A percentile compares a stretch with the other conserved stretches of the same genome.
phyloP scores from a whole-genome alignment of 2,113 vertebrate genomes.

The Hipposideros armiger region DNA sequence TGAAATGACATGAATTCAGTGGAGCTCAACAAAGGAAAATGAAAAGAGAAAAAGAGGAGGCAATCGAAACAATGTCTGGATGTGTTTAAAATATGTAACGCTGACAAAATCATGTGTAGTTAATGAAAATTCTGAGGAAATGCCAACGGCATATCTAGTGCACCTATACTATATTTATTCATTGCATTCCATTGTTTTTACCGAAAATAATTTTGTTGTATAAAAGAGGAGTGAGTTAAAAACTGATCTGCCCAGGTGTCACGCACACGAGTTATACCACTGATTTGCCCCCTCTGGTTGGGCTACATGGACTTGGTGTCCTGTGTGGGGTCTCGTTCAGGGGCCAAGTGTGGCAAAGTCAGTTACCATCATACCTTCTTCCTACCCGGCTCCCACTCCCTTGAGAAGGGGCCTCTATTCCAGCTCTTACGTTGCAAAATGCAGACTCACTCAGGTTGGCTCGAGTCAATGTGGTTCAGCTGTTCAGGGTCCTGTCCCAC shows the following conservation, averaged over 20 bases:
- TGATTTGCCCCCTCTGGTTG: neutral
- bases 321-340: neutral
- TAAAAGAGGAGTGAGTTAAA: neutral
- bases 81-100: neutral
- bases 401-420: neutral
- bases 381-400: neutral
- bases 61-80: neutral
- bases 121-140: neutral
- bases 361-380: too few species aligned
- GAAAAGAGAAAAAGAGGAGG: neutral
- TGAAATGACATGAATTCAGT: neutral
- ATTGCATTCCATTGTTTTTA: neutral
- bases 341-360: neutral
- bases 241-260: neutral
- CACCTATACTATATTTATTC: neutral
- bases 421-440: neutral
- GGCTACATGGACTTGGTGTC: neutral
- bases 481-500: neutral
- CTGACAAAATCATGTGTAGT: neutral
- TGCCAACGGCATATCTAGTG: too few species aligned
- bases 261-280: neutral
- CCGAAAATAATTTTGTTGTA: neutral
- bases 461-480: rapidly evolving
- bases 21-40: neutral
- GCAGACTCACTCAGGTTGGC: neutral